phyloP scores from a whole-genome alignment of 2,888 invertebrate species.

The Theodoxus fluviatilis region DNA sequence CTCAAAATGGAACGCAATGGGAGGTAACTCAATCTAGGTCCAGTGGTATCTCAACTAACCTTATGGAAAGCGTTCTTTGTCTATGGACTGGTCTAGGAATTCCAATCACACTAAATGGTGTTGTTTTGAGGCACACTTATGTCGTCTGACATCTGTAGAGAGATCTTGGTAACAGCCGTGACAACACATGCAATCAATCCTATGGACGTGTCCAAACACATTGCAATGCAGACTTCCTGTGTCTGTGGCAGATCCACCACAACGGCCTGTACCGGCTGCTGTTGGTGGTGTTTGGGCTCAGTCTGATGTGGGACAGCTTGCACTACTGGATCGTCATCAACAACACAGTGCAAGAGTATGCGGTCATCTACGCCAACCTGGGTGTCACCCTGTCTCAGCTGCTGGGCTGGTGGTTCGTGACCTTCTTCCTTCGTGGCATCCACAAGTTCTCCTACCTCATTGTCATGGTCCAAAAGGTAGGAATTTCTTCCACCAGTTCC shows the following conservation, averaged over 20 bases:
- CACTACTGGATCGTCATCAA: constrained; percentile 23
- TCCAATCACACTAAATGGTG: no score
- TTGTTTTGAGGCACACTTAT: no score
- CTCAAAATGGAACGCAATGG: no score
- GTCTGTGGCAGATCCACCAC: constrained; percentile 33
- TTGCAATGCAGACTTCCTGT: neutral
- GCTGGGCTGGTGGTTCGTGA: constrained; percentile 48
- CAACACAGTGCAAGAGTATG: constrained; percentile 10
- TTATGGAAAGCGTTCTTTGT: no score
- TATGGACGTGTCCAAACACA: no score
- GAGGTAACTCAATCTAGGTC: no score
- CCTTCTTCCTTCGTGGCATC: constrained; percentile 45
- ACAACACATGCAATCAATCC: no score
- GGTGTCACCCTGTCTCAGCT: constrained; percentile 44
- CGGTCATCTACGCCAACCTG: constrained; percentile 34
- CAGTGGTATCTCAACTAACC: no score
- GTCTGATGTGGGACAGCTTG: constrained; percentile 38
- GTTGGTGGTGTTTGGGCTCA: constrained; percentile 37
- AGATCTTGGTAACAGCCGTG: no score
- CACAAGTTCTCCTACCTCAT: constrained; percentile 50
- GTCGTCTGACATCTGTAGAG: no score
- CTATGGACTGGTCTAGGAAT: no score
- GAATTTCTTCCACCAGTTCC: constrained; percentile 30
- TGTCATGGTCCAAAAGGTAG: constrained; percentile 48
- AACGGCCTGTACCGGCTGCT: constrained; percentile 41